Evolutionary conservation across 2,113 vertebrate species (phyloP).

Genomic region (Strix aluco): DNA sequence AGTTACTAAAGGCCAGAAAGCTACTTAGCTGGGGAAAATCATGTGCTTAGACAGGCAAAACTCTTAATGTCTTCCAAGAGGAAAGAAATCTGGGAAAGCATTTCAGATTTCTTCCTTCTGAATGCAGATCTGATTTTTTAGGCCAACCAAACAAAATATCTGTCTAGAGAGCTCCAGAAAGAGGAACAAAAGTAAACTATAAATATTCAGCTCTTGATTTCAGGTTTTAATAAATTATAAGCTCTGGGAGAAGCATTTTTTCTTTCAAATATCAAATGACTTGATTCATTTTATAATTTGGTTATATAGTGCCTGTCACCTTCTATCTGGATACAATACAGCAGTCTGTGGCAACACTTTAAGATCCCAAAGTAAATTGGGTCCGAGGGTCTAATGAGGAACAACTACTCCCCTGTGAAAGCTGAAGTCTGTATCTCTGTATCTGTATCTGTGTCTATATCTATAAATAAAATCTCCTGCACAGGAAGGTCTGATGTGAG

Average conservation of each 20-base stretch:
- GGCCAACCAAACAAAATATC: conserved; percentile 10
- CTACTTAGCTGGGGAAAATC: background rate
- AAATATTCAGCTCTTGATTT: conserved; percentile 62
- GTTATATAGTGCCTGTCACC: background rate
- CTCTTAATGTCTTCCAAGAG: background rate
- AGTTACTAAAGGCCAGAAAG: background rate
- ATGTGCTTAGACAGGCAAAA: background rate
- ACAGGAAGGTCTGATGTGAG: background rate
- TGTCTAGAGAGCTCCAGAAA: conserved; percentile 22
- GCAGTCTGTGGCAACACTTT: background rate
- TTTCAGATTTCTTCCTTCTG: background rate
- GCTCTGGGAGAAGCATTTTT: background rate
- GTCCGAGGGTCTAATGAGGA: background rate
- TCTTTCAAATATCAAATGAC: conserved; percentile 1
- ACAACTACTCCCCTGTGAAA: background rate
- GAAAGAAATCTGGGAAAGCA: background rate
- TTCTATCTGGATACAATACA: background rate
- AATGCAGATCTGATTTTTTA: conserved; percentile 2
- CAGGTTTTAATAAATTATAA: conserved; percentile 61
- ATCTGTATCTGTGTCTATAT: background rate
- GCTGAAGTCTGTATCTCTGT: background rate
- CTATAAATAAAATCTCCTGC: background rate
- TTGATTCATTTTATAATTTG: conserved; percentile 13
- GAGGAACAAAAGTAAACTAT: conserved; percentile 49
- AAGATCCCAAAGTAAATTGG: background rate